phyloP scores from a whole-genome alignment of 2,888 invertebrate species.

The Himalopsyche tibetana region DNA sequence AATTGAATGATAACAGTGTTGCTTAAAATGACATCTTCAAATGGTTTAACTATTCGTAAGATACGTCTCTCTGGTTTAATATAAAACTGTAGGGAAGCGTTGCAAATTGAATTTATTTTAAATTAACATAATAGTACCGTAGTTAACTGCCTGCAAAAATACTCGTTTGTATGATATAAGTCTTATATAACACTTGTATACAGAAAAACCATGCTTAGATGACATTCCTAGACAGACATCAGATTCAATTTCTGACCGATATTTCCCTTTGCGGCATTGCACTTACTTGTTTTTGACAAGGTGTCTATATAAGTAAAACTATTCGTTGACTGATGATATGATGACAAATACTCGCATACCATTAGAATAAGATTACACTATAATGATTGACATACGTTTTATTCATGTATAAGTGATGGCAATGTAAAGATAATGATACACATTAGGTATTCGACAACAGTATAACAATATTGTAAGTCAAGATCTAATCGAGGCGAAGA shows the following conservation, averaged over 20 bases:
- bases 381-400: no score
- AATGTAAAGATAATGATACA: no score
- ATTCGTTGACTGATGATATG: not conserved
- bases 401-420: no score
- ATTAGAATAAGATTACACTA: no score
- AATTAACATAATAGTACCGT: not conserved
- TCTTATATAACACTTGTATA: not conserved
- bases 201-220: not conserved
- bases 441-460: no score
- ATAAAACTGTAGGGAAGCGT: not conserved
- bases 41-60: no score
- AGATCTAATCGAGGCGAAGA: no score
- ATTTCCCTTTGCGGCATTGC: not conserved
- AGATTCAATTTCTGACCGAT: constrained; percentile 17
- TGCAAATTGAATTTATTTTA: not conserved
- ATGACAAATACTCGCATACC: not conserved
- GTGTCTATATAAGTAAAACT: not conserved
- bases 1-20: no score
- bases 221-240: not conserved
- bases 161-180: not conserved
- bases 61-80: not conserved
- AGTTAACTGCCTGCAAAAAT: not conserved
- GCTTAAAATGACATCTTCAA: no score
- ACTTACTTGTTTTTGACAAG: not conserved
- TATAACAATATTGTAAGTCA: no score